These are phyloP conservation scores for Hirudinaria manillensis DNA, from an alignment of 2,888 invertebrate species.

Conservation along the genomic window DNA sequence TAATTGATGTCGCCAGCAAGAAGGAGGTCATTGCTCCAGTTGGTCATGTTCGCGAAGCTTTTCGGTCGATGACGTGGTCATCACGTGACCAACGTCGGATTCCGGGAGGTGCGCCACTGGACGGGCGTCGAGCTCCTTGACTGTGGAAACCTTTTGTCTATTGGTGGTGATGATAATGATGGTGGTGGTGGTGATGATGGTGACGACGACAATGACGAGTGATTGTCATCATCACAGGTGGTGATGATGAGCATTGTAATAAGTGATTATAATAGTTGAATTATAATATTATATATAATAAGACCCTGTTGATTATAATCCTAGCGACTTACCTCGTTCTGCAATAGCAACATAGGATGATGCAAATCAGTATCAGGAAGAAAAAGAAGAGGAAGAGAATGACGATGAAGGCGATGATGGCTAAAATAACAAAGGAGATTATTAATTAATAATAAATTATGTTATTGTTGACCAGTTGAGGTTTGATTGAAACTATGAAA, in stretches of 20 bases:
- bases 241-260: too few relatives aligned
- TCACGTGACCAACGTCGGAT: neutral
- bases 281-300: too few relatives aligned
- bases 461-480: neutral
- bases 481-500: neutral
- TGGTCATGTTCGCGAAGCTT: constrained; percentile 5
- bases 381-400: constrained; percentile 3
- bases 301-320: too few relatives aligned
- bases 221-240: too few relatives aligned
- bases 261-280: too few relatives aligned
- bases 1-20: too few relatives aligned
- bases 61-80: constrained; percentile 16
- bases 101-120: constrained; percentile 23
- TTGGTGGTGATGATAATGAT: neutral
- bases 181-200: constrained; percentile 17
- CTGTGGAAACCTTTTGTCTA: constrained; percentile 13
- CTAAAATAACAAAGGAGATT: neutral
- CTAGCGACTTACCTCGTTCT: neutral
- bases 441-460: neutral
- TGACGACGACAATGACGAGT: constrained; percentile 8
- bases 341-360: neutral
- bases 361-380: neutral
- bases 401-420: neutral
- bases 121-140: constrained; percentile 19
- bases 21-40: neutral